phyloP scores from a whole-genome alignment of 2,797 vertebrate species.

The Eulemur coronatus region DNA sequence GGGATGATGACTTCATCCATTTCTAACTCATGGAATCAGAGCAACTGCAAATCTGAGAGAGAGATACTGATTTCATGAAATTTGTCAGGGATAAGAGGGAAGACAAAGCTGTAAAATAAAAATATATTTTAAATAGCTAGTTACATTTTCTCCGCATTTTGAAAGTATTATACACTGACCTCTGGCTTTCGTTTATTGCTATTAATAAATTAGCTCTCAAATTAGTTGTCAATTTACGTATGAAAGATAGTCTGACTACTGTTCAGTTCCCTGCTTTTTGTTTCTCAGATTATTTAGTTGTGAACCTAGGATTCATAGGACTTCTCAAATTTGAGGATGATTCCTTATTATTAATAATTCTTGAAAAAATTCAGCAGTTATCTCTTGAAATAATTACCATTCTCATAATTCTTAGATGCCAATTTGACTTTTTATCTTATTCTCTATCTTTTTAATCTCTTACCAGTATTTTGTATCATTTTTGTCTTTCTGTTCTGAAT shows the following conservation, averaged over 20 bases:
- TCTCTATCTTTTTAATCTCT: background rate
- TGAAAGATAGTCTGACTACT: background rate
- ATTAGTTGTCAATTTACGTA: background rate
- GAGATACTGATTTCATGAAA: background rate
- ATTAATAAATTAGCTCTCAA: background rate
- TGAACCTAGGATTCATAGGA: background rate
- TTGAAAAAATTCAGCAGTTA: background rate
- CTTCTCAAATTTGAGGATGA: background rate
- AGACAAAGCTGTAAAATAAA: background rate
- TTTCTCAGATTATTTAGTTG: background rate
- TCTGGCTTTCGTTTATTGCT: background rate
- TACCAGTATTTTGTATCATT: background rate
- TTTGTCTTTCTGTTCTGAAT: background rate
- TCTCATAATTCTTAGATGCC: background rate
- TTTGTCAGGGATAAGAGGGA: background rate
- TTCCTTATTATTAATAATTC: background rate
- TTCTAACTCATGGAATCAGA: background rate
- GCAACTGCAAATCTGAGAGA: background rate
- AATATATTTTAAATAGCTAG: background rate
- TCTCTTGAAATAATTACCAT: background rate
- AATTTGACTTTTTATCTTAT: background rate
- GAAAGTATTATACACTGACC: background rate
- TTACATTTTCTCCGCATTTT: background rate
- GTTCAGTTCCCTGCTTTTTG: background rate
- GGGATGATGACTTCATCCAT: background rate